phyloP scores from a whole-genome alignment of 2,888 invertebrate species.

The Caenorhabditis wallacei region DNA sequence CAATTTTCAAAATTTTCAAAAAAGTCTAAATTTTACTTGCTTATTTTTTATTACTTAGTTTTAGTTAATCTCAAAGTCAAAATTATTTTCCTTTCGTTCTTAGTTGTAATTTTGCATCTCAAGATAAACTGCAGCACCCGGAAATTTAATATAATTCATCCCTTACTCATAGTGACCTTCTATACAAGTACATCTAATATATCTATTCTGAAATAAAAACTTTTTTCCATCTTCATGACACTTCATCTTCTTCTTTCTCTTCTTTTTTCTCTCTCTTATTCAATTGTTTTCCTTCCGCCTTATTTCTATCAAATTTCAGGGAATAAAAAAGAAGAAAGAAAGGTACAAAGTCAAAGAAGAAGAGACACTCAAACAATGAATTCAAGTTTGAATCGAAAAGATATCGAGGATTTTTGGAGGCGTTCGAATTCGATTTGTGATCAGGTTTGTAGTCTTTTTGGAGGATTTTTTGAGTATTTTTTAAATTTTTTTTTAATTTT shows the following conservation, averaged over 20 bases:
- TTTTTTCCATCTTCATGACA: conserved; percentile 7
- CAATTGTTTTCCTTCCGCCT: conserved; percentile 60
- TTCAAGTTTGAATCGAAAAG: conserved; percentile 70
- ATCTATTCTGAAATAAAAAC: not conserved
- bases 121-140: too few species aligned
- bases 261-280: conserved; percentile 14
- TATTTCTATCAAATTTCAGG: conserved; percentile 61
- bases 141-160: too few species aligned
- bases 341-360: conserved; percentile 14
- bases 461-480: not conserved
- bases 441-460: conserved; percentile 51
- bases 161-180: too few species aligned
- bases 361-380: too few species aligned
- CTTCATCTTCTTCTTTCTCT: not conserved
- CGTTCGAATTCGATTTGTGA: conserved; percentile 76
- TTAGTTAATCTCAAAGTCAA: too few species aligned
- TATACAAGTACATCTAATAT: not conserved
- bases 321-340: conserved; percentile 16
- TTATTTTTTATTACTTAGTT: too few species aligned
- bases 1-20: too few species aligned
- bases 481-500: not conserved
- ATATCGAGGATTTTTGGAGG: conserved; percentile 75
- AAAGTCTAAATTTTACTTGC: too few species aligned
- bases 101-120: too few species aligned
- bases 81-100: too few species aligned